These are phyloP conservation scores for Larimichthys polyactis DNA, from an alignment of 2,113 vertebrate species.

Conservation along the genomic window DNA sequence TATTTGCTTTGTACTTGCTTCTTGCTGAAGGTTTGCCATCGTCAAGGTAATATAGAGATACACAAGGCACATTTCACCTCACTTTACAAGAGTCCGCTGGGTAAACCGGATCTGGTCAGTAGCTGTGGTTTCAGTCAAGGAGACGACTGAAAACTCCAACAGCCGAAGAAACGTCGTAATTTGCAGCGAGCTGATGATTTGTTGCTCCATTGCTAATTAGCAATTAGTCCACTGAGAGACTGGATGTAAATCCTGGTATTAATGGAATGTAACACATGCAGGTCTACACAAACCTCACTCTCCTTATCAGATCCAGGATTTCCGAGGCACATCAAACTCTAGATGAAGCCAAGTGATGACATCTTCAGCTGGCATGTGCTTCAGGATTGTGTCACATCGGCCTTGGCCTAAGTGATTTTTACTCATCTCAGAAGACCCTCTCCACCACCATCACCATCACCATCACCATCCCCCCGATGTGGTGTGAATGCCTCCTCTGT, in stretches of 20 bases:
- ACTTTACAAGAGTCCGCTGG: not conserved
- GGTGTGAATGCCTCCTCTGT: conserved; percentile 89
- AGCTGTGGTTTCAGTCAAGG: not conserved
- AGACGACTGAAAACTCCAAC: not conserved
- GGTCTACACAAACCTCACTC: conserved; percentile 1
- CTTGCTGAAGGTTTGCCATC: not conserved
- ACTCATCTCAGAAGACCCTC: conserved; percentile 64
- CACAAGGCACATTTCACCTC: not conserved
- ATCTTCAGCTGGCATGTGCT: conserved; percentile 44
- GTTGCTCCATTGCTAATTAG: conserved; percentile 14
- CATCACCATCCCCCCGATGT: conserved; percentile 55
- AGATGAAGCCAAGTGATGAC: conserved; percentile 40
- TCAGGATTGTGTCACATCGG: conserved; percentile 29
- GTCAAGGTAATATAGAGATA: not conserved
- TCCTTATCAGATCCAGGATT: conserved; percentile 1
- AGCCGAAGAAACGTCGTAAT: not conserved
- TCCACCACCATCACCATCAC: conserved; percentile 48
- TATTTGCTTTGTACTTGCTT: not conserved
- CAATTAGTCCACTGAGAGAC: conserved; percentile 25
- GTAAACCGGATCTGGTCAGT: not conserved
- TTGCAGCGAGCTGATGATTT: not conserved
- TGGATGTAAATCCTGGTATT: conserved; percentile 1
- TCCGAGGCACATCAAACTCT: conserved; percentile 1
- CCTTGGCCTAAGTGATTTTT: conserved; percentile 40
- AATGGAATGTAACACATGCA: not conserved